A percentile compares a stretch with the other conserved stretches of the same genome.
Conservation (phyloP, 2,888 invertebrate species). For the Tridacna gigas region DNA sequence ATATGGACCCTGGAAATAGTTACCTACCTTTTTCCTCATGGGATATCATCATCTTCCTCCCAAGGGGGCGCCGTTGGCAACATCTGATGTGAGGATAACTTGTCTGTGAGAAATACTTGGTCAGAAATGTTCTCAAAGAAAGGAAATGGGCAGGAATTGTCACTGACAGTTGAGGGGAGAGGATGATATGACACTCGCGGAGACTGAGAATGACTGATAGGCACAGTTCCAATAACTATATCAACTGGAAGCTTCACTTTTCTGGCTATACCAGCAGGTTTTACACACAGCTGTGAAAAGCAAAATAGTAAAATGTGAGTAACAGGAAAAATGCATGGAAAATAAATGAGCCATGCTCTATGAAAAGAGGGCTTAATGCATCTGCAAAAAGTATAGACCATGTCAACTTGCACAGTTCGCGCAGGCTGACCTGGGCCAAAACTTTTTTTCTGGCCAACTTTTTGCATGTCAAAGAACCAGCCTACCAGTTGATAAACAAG, state of each 20-base stretch:
- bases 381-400: too few species aligned
- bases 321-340: too few species aligned
- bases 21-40: constrained; percentile 64
- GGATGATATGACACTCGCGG: constrained; percentile 78
- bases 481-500: too few species aligned
- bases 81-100: constrained; percentile 75
- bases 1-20: not conserved
- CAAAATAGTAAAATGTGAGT: not conserved
- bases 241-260: constrained; percentile 80
- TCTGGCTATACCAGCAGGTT: constrained; percentile 79
- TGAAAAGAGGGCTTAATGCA: too few species aligned
- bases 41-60: constrained; percentile 82
- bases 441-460: too few species aligned
- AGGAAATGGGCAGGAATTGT: constrained; percentile 75
- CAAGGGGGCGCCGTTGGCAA: constrained; percentile 80
- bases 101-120: constrained; percentile 76
- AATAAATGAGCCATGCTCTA: too few species aligned
- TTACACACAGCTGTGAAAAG: constrained; percentile 76
- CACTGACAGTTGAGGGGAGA: constrained; percentile 74
- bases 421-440: too few species aligned
- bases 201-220: constrained; percentile 68
- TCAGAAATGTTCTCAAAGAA: constrained; percentile 76
- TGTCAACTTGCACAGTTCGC: too few species aligned
- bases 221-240: constrained; percentile 80
- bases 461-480: too few species aligned